Conservation (phyloP, 92 coral and sea anemone species). For the Porites rus region DNA sequence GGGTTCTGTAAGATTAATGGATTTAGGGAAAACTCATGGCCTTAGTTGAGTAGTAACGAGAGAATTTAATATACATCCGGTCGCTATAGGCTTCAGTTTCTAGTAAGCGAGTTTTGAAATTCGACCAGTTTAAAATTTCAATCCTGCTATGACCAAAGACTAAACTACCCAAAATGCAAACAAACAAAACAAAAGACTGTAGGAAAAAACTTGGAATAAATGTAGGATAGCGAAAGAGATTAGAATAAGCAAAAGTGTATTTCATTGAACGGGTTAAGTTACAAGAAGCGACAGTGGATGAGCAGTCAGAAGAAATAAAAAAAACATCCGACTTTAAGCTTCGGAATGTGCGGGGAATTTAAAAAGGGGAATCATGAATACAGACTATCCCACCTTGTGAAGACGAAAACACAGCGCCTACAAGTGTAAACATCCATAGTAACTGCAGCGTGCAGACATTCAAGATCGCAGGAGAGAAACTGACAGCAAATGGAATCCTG, state of each 20-base stretch:
- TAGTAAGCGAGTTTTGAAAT: background rate
- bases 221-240: too few species aligned
- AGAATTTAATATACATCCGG: constrained; percentile 16
- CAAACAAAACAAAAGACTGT: too few species aligned
- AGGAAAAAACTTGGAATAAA: too few species aligned
- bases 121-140: background rate
- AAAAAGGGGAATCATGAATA: background rate
- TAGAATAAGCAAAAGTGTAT: too few species aligned
- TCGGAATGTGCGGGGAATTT: background rate
- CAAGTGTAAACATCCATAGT: background rate
- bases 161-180: too few species aligned
- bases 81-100: background rate
- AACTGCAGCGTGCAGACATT: background rate
- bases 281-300: too few species aligned
- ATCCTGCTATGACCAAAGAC: too few species aligned
- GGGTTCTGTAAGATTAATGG: background rate
- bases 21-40: background rate
- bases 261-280: too few species aligned
- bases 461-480: background rate
- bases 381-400: constrained; percentile 12
- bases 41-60: background rate
- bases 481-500: constrained; percentile 3
- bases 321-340: background rate
- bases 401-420: background rate
- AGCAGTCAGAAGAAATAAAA: background rate